Evolutionary conservation across 2,888 invertebrate species (phyloP).

Genomic region (Nemotelus pantherinus): DNA sequence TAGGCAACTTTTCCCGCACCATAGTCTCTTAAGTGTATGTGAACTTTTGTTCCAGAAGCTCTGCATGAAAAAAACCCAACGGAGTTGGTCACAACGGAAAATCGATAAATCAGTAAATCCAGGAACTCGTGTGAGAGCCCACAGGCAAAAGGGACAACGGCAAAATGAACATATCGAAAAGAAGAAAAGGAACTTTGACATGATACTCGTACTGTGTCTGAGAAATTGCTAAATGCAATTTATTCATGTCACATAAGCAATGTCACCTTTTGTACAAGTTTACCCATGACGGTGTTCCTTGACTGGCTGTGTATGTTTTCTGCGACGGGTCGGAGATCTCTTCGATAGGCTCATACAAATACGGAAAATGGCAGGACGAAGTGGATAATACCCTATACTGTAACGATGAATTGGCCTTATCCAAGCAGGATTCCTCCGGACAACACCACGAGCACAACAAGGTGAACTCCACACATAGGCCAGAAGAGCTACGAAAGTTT

Average conservation of each 20-base stretch:
- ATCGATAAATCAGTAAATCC: slow-evolving; percentile 37
- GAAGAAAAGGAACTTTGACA: slow-evolving; percentile 37
- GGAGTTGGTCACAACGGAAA: not conserved
- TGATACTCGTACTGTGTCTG: slow-evolving; percentile 20
- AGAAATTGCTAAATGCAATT: slow-evolving; percentile 45
- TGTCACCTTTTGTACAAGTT: slow-evolving; percentile 46
- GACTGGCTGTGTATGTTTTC: not conserved
- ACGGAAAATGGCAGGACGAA: slow-evolving; percentile 28
- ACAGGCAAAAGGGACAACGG: slow-evolving; percentile 8
- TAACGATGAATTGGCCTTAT: slow-evolving; percentile 29
- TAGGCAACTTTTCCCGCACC: too few species aligned
- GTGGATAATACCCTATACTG: slow-evolving; percentile 5
- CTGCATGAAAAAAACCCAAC: not conserved
- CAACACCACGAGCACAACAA: not conserved
- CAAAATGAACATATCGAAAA: slow-evolving; percentile 28
- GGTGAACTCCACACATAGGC: slow-evolving; percentile 23
- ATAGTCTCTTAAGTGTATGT: too few species aligned
- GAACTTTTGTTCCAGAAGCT: too few species aligned
- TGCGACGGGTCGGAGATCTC: slow-evolving; percentile 22
- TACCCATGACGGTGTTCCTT: slow-evolving; percentile 19
- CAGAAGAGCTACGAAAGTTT: slow-evolving; percentile 31
- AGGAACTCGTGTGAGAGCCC: slow-evolving; percentile 2
- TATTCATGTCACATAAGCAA: slow-evolving; percentile 46
- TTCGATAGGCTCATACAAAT: slow-evolving; percentile 31
- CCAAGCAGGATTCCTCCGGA: slow-evolving; percentile 15